phyloP scores from a whole-genome alignment of 2,113 vertebrate genomes.

The Camelus dromedarius region DNA sequence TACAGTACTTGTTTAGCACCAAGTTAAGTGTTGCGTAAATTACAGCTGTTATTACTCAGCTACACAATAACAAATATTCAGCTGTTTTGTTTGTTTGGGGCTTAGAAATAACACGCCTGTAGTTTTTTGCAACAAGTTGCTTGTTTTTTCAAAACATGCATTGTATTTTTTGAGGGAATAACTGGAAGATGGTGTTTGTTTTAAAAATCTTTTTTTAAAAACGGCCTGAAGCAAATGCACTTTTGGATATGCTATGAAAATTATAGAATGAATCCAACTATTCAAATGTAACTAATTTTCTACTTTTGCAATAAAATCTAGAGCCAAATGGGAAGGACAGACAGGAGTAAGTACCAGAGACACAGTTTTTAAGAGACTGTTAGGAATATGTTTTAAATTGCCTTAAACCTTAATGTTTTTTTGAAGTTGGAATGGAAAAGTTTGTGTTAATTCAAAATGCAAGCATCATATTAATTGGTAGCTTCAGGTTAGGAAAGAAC shows the following conservation, averaged over 20 bases:
- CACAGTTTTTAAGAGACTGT: neutral
- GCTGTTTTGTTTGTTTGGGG: neutral
- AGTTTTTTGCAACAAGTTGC: neutral
- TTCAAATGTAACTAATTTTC: neutral
- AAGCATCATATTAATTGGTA: neutral
- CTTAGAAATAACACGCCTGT: neutral
- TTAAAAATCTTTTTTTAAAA: neutral
- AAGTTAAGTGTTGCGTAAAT: neutral
- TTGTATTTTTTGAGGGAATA: conserved; percentile 6
- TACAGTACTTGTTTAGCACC: neutral
- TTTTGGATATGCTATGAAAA: neutral
- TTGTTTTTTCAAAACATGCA: neutral
- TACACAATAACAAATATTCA: neutral
- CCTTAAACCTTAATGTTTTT: neutral
- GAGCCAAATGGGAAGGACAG: neutral
- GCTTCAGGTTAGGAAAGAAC: neutral
- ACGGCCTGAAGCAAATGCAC: neutral
- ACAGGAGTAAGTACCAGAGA: neutral
- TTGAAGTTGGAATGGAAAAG: neutral
- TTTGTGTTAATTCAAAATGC: conserved; percentile 32
- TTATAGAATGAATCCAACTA: neutral
- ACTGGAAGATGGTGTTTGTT: neutral
- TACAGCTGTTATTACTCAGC: neutral
- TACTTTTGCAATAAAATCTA: conserved; percentile 18
- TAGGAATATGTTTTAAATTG: conserved; percentile 36